Conservation (phyloP, 2,113 vertebrate species). For the Forbesichthys agassizii region DNA sequence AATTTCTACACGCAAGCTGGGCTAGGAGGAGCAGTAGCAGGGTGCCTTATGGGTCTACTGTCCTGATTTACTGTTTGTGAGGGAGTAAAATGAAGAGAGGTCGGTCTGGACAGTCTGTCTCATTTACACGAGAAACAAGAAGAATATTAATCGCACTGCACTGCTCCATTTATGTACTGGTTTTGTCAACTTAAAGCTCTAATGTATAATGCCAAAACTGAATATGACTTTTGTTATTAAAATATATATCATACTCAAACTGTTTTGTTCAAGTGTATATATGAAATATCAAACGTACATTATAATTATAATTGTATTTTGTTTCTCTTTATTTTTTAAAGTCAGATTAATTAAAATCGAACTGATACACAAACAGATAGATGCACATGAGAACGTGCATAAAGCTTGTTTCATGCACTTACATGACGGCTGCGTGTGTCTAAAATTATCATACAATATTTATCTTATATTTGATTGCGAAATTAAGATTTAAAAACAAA, state of each 20-base stretch:
- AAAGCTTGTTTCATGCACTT: constrained; percentile 7
- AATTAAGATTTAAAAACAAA: neutral
- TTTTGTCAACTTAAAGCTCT: constrained; percentile 52
- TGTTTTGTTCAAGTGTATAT: no score
- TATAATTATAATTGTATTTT: neutral
- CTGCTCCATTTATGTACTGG: constrained; percentile 53
- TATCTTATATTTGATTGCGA: constrained; percentile 6
- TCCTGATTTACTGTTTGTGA: constrained; percentile 47
- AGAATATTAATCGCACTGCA: constrained; percentile 57
- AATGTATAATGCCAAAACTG: constrained; percentile 66
- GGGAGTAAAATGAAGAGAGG: constrained; percentile 35
- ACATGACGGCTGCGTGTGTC: neutral
- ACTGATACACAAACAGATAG: neutral
- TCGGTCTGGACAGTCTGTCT: constrained; percentile 68
- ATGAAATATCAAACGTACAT: no score
- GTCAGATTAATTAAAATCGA: constrained; percentile 16
- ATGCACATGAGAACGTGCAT: neutral
- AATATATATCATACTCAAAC: no score
- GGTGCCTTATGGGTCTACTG: constrained; percentile 29
- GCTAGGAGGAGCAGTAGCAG: constrained; percentile 5
- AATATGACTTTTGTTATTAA: constrained; percentile 33
- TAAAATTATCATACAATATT: constrained; percentile 3
- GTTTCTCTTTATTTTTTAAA: constrained; percentile 25
- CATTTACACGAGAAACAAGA: constrained; percentile 71
- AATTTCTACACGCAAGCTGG: constrained; percentile 18